Conservation (phyloP, 2,113 vertebrate species). For the Pedionomus torquatus region DNA sequence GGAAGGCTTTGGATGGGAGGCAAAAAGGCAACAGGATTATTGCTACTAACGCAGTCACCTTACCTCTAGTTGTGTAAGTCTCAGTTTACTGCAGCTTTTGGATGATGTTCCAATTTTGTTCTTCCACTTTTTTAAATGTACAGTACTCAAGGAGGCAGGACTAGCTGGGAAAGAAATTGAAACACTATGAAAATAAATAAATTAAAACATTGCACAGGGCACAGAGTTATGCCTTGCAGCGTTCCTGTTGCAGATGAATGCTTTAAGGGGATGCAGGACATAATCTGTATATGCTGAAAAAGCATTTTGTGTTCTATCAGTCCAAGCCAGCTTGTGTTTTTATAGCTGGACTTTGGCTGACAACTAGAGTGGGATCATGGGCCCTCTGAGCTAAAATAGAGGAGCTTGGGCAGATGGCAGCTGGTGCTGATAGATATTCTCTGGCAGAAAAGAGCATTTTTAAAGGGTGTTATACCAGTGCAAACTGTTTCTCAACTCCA, state of each 20-base stretch:
- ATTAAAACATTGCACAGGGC: background rate
- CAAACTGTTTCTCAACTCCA: background rate
- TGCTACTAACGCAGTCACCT: background rate
- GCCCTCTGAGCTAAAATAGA: background rate
- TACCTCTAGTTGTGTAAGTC: background rate
- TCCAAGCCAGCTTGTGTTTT: constrained; percentile 38
- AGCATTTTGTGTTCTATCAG: background rate
- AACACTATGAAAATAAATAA: background rate
- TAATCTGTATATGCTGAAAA: background rate
- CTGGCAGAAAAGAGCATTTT: background rate
- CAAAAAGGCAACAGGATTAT: background rate
- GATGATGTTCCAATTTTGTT: background rate
- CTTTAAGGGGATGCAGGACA: background rate
- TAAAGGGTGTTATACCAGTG: background rate
- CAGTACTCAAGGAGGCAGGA: background rate
- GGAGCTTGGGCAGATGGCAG: constrained; percentile 15
- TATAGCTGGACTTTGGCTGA: constrained; percentile 41
- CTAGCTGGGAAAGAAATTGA: background rate
- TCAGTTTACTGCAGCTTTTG: background rate
- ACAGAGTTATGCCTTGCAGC: background rate
- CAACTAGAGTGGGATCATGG: background rate
- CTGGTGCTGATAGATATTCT: background rate
- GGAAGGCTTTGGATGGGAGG: background rate
- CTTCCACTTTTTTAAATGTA: background rate
- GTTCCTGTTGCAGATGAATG: background rate